Conservation (phyloP, 30 jellyfish, hydroid and myxozoan species). For the Morbakka virulenta region DNA sequence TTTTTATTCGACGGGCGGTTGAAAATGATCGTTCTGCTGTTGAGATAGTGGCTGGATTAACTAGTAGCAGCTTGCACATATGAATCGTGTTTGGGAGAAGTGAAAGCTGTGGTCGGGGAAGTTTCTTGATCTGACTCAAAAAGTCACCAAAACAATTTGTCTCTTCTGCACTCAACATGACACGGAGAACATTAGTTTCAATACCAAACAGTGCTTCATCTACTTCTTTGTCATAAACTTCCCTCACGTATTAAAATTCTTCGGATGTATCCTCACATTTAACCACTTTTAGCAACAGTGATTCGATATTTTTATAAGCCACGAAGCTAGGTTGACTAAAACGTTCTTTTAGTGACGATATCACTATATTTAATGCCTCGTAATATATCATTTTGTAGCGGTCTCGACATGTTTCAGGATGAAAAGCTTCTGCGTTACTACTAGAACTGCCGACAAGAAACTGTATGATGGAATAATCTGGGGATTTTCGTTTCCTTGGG, state of each 20-base stretch:
- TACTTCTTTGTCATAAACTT: not conserved
- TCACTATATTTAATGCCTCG: not conserved
- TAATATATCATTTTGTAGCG: not conserved
- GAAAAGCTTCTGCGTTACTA: constrained; percentile 9
- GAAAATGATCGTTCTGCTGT: not conserved
- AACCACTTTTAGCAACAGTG: not conserved
- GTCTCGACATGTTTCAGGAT: constrained; percentile 5
- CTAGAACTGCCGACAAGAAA: not conserved
- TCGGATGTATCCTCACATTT: not conserved
- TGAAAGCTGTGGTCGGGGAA: not conserved
- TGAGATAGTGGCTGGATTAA: not conserved
- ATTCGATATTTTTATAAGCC: not conserved
- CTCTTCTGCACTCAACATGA: not conserved
- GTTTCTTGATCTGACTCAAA: not conserved
- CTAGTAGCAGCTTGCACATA: not conserved
- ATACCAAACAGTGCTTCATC: not conserved
- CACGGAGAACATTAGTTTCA: not conserved
- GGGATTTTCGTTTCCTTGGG: constrained; percentile 8
- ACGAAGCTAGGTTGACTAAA: not conserved
- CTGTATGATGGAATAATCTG: constrained; percentile 1
- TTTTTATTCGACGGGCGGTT: no score
- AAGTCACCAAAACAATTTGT: not conserved
- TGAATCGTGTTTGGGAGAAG: not conserved
- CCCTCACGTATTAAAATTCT: not conserved
- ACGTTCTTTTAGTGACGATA: not conserved